Conservation (phyloP, 2,888 invertebrate genomes). For the Dysmachus trigonus region DNA sequence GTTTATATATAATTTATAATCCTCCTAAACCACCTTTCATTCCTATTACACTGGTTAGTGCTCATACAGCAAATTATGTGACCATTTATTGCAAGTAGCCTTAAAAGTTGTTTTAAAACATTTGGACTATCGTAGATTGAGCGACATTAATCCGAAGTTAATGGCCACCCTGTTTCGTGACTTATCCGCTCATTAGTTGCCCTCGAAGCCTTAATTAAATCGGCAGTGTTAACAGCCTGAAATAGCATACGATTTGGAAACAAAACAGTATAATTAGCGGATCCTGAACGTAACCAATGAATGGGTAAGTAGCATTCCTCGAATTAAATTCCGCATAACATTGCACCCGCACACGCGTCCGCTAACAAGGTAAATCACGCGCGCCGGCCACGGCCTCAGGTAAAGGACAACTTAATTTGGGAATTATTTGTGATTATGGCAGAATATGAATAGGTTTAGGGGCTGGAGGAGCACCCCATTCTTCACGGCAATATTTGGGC, state of each 20-base stretch:
- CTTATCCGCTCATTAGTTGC: conserved; percentile 37
- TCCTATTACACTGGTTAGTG: no score
- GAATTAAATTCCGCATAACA: conserved; percentile 32
- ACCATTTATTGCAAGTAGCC: not conserved
- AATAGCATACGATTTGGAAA: conserved; percentile 47
- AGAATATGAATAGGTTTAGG: not conserved
- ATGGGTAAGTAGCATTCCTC: conserved; percentile 36
- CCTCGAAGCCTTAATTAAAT: conserved; percentile 43
- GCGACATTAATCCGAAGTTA: not conserved
- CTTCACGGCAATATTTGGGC: conserved; percentile 33
- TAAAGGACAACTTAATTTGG: conserved; percentile 42
- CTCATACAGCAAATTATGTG: no score
- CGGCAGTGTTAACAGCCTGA: conserved; percentile 46
- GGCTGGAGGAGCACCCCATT: conserved; percentile 14
- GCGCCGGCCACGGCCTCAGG: not conserved
- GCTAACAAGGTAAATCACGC: conserved; percentile 33
- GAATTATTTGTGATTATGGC: conserved; percentile 28
- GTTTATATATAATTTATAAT: no score
- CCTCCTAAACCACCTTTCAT: no score
- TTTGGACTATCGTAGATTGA: not conserved
- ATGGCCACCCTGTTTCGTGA: conserved; percentile 40
- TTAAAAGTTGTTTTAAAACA: not conserved
- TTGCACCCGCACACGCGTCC: conserved; percentile 30
- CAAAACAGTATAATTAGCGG: conserved; percentile 48
- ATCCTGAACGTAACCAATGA: conserved; percentile 45